These are phyloP conservation scores for Hephaestus fuliginosus DNA, from an alignment of 2,797 vertebrate species.

Conservation along the genomic window DNA sequence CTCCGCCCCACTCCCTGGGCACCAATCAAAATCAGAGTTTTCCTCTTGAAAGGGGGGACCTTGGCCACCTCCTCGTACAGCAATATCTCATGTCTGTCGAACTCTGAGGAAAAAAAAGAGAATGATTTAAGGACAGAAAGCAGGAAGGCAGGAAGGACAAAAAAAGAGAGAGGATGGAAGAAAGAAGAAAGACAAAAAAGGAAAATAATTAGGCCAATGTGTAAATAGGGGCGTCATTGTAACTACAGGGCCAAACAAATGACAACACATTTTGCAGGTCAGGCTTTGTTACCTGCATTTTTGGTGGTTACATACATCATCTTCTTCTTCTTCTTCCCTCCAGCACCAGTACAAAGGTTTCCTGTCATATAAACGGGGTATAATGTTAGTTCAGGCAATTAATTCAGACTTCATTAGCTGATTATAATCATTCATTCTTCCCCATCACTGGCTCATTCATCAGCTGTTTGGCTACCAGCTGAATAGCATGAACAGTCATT, in stretches of 20 bases:
- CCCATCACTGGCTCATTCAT: too few relatives aligned
- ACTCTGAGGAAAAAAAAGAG: slow-evolving; percentile 83
- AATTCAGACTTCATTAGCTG: slow-evolving; percentile 1
- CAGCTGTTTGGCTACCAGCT: neutral
- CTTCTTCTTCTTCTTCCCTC: slow-evolving; percentile 96
- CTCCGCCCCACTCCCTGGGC: slow-evolving; percentile 95
- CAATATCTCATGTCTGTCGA: slow-evolving; percentile 95
- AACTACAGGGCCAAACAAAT: neutral
- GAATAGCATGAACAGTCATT: neutral
- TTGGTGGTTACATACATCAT: slow-evolving; percentile 95
- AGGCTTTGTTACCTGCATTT: slow-evolving; percentile 81
- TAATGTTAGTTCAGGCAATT: neutral
- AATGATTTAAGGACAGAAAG: neutral
- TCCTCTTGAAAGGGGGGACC: slow-evolving; percentile 95
- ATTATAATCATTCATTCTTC: neutral
- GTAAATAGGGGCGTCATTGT: neutral
- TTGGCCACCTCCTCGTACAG: slow-evolving; percentile 97
- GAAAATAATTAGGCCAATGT: neutral
- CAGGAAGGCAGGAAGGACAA: neutral
- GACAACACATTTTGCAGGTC: neutral
- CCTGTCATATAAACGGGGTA: slow-evolving; percentile 78
- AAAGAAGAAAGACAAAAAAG: neutral
- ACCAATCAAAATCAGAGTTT: slow-evolving; percentile 95
- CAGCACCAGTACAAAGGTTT: slow-evolving; percentile 92
- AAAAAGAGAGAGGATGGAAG: neutral